These are phyloP conservation scores for Bucco capensis DNA, from an alignment of 2,113 vertebrate species.

Conservation along the genomic window DNA sequence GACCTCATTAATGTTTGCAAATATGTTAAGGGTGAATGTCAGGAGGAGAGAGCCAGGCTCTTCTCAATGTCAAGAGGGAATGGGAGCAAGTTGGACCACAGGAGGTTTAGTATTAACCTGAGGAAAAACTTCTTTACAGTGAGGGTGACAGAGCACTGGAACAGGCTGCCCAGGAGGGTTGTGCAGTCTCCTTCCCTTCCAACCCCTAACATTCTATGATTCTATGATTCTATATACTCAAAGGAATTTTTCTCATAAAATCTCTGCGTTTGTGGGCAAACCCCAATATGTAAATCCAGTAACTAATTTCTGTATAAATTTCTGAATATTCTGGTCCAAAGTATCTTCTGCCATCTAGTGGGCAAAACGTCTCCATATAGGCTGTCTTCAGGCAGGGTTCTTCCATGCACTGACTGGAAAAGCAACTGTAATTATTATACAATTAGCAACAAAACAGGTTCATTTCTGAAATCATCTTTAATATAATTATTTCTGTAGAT, in stretches of 20 bases:
- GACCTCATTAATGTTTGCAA: too few relatives aligned
- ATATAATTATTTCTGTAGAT: not conserved
- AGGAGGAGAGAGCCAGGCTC: too few relatives aligned
- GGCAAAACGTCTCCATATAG: not conserved
- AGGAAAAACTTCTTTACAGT: too few relatives aligned
- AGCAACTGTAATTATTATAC: not conserved
- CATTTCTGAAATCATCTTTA: not conserved
- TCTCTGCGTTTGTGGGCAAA: not conserved
- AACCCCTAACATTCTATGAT: too few relatives aligned
- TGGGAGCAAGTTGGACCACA: too few relatives aligned
- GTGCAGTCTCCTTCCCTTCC: too few relatives aligned
- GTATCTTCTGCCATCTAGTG: slow-evolving; percentile 70
- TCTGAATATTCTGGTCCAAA: not conserved
- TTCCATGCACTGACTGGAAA: not conserved
- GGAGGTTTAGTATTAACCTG: too few relatives aligned
- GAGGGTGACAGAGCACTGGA: too few relatives aligned
- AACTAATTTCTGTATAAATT: not conserved
- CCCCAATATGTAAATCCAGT: not conserved
- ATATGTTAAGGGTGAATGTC: too few relatives aligned
- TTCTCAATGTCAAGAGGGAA: too few relatives aligned
- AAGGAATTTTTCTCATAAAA: not conserved
- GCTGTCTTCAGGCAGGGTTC: not conserved
- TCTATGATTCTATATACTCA: not conserved
- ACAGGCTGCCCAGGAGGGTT: too few relatives aligned
- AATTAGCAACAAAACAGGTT: not conserved